phyloP scores from a whole-genome alignment of 2,113 vertebrate species.

The Tupaia tana region DNA sequence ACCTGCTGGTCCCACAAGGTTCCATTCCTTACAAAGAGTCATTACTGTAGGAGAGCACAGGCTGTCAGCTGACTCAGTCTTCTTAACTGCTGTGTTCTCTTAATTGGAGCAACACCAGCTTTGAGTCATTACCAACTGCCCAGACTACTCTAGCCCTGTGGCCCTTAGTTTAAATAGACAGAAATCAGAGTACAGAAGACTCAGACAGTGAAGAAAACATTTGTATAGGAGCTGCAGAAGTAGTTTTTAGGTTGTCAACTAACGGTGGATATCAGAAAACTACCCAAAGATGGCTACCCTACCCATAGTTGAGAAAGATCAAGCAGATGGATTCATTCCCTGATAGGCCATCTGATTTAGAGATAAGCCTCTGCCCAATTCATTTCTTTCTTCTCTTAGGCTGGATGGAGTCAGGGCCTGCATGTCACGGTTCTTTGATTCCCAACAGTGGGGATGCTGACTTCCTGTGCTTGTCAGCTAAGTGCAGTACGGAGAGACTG shows the following conservation, averaged over 20 bases:
- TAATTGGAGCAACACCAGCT: neutral
- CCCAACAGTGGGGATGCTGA: neutral
- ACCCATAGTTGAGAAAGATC: conserved; percentile 19
- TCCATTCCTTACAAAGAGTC: neutral
- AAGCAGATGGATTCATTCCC: neutral
- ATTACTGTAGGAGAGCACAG: neutral
- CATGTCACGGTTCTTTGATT: neutral
- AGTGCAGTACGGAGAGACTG: neutral
- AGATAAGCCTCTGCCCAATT: neutral
- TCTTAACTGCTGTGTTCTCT: neutral
- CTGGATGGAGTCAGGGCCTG: neutral
- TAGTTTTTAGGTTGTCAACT: conserved; percentile 28
- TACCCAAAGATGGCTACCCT: neutral
- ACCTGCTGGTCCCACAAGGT: no score
- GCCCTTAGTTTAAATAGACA: neutral
- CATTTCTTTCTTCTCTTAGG: conserved; percentile 24
- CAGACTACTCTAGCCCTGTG: neutral
- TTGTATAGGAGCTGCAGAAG: neutral
- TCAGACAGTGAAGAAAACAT: conserved; percentile 13
- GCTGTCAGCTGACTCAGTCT: neutral
- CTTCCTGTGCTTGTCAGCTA: conserved; percentile 8
- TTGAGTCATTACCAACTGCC: neutral
- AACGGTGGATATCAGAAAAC: neutral
- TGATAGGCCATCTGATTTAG: conserved; percentile 7
- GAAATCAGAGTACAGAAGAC: neutral